These are phyloP conservation scores for Cyphomyrus discorhynchus DNA, from an alignment of 2,113 vertebrate species.

Conservation along the genomic window DNA sequence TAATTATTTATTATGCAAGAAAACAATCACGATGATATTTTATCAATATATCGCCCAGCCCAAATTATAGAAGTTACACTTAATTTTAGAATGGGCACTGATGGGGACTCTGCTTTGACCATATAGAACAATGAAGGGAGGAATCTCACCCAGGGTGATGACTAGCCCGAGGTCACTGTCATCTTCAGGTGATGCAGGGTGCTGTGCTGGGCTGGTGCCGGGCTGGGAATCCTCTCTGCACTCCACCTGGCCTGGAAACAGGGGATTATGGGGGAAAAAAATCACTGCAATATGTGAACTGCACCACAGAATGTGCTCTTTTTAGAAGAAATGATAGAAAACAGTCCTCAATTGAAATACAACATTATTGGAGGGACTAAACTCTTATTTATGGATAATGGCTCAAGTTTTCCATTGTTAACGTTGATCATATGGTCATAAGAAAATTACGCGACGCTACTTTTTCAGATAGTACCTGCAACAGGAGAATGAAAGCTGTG, in stretches of 20 bases:
- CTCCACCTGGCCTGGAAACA: slow-evolving; percentile 16
- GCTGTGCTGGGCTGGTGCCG: slow-evolving; percentile 20
- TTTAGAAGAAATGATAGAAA: neutral
- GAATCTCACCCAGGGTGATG: slow-evolving; percentile 51
- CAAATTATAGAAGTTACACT: neutral
- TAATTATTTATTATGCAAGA: neutral
- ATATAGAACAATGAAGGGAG: neutral
- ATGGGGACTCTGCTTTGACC: neutral
- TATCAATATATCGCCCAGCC: neutral
- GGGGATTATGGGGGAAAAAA: neutral
- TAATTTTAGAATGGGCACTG: neutral
- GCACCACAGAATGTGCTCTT: neutral
- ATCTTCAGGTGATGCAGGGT: slow-evolving; percentile 35
- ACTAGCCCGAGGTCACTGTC: slow-evolving; percentile 51
- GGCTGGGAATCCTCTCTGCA: neutral
- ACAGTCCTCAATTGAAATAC: neutral
- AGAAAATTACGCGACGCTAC: neutral
- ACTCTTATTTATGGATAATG: neutral
- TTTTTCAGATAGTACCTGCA: slow-evolving; percentile 1
- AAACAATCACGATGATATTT: neutral
- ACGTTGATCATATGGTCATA: neutral
- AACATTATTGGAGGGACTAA: neutral
- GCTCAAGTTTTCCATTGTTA: neutral
- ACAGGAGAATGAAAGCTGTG: neutral
- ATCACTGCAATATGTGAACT: neutral